Percentiles rank a stretch among this genome's conserved stretches.
Conservation (phyloP, 2,888 invertebrate species). For the Pasiphila rectangulata region DNA sequence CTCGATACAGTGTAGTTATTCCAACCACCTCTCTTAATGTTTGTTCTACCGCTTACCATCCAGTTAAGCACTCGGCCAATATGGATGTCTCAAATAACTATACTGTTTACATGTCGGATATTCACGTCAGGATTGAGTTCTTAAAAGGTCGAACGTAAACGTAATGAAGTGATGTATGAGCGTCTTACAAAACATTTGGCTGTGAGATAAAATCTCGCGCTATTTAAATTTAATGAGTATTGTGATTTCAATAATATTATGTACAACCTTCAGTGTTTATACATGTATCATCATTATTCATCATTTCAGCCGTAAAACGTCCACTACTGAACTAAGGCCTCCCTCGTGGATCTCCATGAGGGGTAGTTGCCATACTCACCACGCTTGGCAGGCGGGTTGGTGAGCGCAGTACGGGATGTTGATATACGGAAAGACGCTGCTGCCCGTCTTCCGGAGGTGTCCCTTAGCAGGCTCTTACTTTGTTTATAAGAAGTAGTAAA, state of each 20-base stretch:
- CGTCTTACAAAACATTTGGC: conserved; percentile 35
- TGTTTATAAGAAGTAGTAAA: conserved; percentile 22
- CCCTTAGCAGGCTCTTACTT: no score
- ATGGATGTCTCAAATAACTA: conserved; percentile 49
- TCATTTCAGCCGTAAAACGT: no score
- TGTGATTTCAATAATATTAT: conserved; percentile 5
- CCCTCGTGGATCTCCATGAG: no score
- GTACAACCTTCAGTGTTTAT: conserved; percentile 1
- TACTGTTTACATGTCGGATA: conserved; percentile 58
- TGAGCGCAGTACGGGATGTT: no score
- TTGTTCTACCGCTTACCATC: conserved; percentile 68
- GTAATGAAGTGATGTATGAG: conserved; percentile 61
- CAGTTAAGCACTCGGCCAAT: conserved; percentile 53
- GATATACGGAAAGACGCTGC: no score
- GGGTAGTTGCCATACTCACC: no score
- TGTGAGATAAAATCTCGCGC: conserved; percentile 19
- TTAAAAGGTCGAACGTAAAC: conserved; percentile 57
- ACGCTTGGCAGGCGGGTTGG: no score
- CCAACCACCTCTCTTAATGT: conserved; percentile 55
- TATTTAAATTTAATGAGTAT: conserved; percentile 17
- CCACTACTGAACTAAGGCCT: no score
- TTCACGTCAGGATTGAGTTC: conserved; percentile 49
- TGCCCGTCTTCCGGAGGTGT: no score
- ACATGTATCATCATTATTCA: no score
- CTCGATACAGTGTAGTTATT: conserved; percentile 34